Base-by-base conservation (phyloP, 2,888 invertebrate species). In the Seira ritae region DNA sequence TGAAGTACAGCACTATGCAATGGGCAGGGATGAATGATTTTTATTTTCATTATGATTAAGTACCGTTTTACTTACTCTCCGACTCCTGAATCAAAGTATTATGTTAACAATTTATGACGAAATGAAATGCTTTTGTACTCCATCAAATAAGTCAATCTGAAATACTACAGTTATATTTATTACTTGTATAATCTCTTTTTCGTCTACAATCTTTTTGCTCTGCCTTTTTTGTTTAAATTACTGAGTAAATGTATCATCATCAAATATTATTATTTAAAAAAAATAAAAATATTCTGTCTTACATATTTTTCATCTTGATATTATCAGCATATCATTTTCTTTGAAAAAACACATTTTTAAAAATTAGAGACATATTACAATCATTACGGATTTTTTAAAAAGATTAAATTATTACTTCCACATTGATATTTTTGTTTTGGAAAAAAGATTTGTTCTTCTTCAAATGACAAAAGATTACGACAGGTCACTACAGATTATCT, bases 241-340 rank as follows among this genome's bases (percentile, higher is more conserved):
- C 74, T 68, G 69, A 80, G 80, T 74, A 81, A 81, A 62, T 76
- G n/a, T n/a, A n/a, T n/a, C n/a, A n/a, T n/a, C n/a, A 75, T 75
- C 75, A 50, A 67, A 75, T 66, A 50, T 60, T 74, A 75, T 81
- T 81, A 81, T 81, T 81, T 81, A 81, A 81, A 81, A 81, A 81
- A 81, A 81, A 81, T 81, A 81, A 81, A 81, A 81, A 81, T 81
- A 81, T 81, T 81, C 81, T 81, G 81, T 81, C 75, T 81, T 81
- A 81, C 75, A 81, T 81, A 81, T n/a, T n/a, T n/a, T n/a, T n/a
- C n/a, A n/a, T 81, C 65, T 80, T 80, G 81, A 81, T 81, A 80
- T 80, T 68, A 80, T 71, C 79, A 80, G 69, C 75, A 75, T 81
- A 62, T 72, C 72, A 55, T 55, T 72, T 75, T 23, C n/a, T n/a